phyloP scores from a whole-genome alignment of 2,888 invertebrate species.

The Pediacus dermestoides region DNA sequence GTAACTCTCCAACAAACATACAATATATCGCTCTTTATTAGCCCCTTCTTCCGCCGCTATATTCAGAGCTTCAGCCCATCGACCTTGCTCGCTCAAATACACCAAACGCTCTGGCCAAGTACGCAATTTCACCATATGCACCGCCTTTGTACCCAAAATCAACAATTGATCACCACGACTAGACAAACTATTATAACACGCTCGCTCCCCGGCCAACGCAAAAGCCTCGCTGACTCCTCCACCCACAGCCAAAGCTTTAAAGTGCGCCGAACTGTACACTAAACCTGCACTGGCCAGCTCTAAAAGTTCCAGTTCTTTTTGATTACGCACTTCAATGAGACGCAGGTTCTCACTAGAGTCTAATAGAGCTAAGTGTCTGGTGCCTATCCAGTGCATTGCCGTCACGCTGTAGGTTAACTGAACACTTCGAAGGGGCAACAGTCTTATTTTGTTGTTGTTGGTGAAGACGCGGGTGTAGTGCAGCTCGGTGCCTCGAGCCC shows the following conservation, averaged over 20 bases:
- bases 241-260: conserved; percentile 90
- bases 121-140: conserved; percentile 59
- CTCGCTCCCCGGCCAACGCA: conserved; percentile 68
- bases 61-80: conserved; percentile 58
- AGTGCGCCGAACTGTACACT: conserved; percentile 84
- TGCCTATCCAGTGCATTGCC: conserved; percentile 78
- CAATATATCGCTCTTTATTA: conserved; percentile 44
- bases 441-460: conserved; percentile 52
- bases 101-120: conserved; percentile 66
- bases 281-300: conserved; percentile 78
- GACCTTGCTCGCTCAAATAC: conserved; percentile 58
- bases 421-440: conserved; percentile 66
- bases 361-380: conserved; percentile 77
- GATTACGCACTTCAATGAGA: conserved; percentile 83
- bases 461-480: conserved; percentile 76
- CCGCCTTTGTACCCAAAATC: conserved; percentile 62
- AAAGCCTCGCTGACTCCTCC: conserved; percentile 84
- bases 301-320: conserved; percentile 79
- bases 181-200: conserved; percentile 71
- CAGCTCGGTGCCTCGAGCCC: conserved; percentile 78
- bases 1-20: conserved; percentile 45
- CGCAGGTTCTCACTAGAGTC: conserved; percentile 84
- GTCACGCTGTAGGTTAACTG: conserved; percentile 68
- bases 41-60: conserved; percentile 54
- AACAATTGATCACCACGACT: conserved; percentile 67